A percentile compares a stretch with the other conserved stretches of the same genome.
These are phyloP conservation scores for Hydrozoanthus tunicans DNA, from an alignment of 64 coral and sea anemone genomes.

Conservation along the genomic window DNA sequence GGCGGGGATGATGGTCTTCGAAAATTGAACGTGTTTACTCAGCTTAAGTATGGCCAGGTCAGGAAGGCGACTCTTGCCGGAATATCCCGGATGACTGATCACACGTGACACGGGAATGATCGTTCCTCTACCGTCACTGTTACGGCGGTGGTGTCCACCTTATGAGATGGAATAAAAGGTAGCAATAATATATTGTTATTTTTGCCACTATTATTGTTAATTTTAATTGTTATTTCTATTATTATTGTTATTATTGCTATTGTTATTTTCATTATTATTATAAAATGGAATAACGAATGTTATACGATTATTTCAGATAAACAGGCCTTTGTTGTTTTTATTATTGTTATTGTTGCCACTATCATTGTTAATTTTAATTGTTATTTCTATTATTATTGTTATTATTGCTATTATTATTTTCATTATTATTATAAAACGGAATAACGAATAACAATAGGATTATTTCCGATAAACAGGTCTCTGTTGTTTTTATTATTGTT, in stretches of 20 bases:
- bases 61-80: background rate
- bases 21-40: background rate
- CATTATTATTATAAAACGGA: no score
- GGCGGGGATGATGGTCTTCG: conserved; percentile 4
- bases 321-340: no score
- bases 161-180: background rate
- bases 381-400: no score
- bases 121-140: background rate
- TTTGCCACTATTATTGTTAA: no score
- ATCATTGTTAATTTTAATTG: no score
- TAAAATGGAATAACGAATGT: background rate
- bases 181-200: no score
- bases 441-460: no score
- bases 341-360: no score
- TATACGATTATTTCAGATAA: no score
- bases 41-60: conserved; percentile 5
- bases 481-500: no score
- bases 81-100: conserved; percentile 19
- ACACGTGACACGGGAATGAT: conserved; percentile 2
- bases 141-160: conserved; percentile 23
- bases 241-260: background rate
- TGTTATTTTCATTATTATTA: background rate
- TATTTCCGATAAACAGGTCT: no score
- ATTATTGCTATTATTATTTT: no score
- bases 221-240: background rate